Evolutionary conservation across 1,140 invertebrate genomes (phyloP), one percentile per base, ranked within the genome.

Genomic region (Drosophila ironensis): DNA sequence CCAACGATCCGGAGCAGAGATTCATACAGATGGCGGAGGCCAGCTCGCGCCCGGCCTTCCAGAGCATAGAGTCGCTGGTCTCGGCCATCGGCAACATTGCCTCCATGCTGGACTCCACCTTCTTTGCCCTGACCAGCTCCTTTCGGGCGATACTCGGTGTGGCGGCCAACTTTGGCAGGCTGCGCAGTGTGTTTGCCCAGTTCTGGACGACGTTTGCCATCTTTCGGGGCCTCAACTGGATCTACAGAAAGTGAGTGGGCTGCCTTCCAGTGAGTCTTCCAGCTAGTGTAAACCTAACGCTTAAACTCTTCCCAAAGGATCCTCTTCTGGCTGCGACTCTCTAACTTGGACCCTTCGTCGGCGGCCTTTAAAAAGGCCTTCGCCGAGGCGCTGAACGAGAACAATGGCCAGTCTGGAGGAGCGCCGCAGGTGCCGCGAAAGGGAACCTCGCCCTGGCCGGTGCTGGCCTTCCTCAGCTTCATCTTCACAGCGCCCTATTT

Each of bases 81-180:
- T 93, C 95, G 57, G 96, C 98, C 12, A 96, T 98, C 87, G 94
- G 95, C 17, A 98, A 98, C 40, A 93, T 99, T 6, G 96, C 97
- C 16, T 97, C 98, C 93, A 98, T 99, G 96, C 90, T 99, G 22
- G 98, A 99, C 84, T 98, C 97, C 9, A 98, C 98, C 57, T 98
- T 97, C 89, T 95, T 96, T 90, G 97, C 98, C 12, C 93, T 99
- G 73, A 96, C 97, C 8, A 98, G 95, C 90, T 98, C 98, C 4
- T 99, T 99, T 89, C 92, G 96, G 82, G 98, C 98, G 35, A 96
- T 99, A 68, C 91, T 99, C 25, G 97, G 97, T 45, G 97, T 99
- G 1, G 97, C 97, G 24, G 97, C 99, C 68, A 98, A 98, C 91
- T 95, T 99, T 91, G 94, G 95, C 3, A 91, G 95, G 67, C 90